A percentile compares a stretch with the other conserved stretches of the same genome.
Evolutionary conservation across 2,113 vertebrate species (phyloP).

Genomic region (Calidris pygmaea): DNA sequence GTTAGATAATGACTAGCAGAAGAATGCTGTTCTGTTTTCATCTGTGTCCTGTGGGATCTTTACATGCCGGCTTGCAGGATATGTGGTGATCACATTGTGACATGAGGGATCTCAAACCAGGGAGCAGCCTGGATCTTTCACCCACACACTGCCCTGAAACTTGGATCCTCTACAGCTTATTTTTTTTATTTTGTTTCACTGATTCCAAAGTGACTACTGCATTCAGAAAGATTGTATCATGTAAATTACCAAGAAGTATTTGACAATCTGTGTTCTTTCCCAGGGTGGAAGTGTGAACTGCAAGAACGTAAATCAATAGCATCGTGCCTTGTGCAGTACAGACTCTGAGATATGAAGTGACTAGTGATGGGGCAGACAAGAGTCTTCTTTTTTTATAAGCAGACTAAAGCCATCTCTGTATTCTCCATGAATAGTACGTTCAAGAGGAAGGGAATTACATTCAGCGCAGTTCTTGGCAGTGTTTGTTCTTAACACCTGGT

Average conservation of each 20-base stretch:
- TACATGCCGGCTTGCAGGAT: not conserved
- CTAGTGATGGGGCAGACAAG: not conserved
- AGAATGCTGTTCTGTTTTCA: not conserved
- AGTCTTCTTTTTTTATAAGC: not conserved
- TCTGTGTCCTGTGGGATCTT: not conserved
- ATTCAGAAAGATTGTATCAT: not conserved
- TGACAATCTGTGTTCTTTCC: not conserved
- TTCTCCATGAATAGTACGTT: not conserved
- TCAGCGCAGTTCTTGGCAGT: not conserved
- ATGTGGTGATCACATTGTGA: not conserved
- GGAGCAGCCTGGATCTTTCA: not conserved
- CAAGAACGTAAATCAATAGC: not conserved
- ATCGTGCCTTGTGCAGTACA: not conserved
- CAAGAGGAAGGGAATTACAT: not conserved
- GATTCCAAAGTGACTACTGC: not conserved
- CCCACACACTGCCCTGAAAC: not conserved
- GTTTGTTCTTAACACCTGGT: not conserved
- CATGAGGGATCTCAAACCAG: not conserved
- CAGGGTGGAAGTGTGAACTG: not conserved
- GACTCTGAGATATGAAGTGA: not conserved
- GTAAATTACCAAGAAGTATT: not conserved
- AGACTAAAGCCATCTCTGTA: not conserved
- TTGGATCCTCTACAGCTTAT: not conserved
- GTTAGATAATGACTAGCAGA: not conserved
- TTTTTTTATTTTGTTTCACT: not conserved